These are phyloP conservation scores for Lacerta bilineata DNA, from an alignment of 2,797 vertebrate genomes.

Conservation along the genomic window DNA sequence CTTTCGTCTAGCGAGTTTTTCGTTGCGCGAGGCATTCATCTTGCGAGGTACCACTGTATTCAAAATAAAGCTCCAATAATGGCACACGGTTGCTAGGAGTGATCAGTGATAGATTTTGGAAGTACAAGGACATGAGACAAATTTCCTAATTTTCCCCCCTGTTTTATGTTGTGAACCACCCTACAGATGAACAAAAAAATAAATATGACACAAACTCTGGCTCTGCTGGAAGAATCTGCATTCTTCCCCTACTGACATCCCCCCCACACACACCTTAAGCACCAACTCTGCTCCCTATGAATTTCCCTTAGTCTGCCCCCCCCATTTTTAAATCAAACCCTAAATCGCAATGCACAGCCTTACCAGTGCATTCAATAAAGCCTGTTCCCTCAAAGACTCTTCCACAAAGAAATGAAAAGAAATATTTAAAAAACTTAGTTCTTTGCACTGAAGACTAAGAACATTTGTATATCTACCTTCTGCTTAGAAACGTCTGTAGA, in stretches of 20 bases:
- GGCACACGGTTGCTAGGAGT: not conserved
- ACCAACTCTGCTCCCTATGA: not conserved
- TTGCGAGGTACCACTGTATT: too few relatives aligned
- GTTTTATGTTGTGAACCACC: too few relatives aligned
- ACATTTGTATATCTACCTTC: constrained; percentile 11
- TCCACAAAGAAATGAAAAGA: not conserved
- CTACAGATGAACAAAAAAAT: too few relatives aligned
- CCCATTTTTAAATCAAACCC: not conserved
- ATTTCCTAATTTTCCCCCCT: too few relatives aligned
- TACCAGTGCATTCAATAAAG: not conserved
- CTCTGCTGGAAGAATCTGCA: not conserved
- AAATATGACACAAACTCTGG: not conserved
- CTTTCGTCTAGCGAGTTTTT: too few relatives aligned
- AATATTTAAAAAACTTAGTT: not conserved
- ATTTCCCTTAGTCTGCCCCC: not conserved
- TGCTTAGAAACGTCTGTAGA: constrained; percentile 29
- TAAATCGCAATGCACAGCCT: not conserved
- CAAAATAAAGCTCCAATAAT: constrained; percentile 3
- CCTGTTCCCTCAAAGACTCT: not conserved
- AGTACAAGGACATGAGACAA: not conserved
- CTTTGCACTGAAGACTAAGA: constrained; percentile 45
- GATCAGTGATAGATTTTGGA: not conserved
- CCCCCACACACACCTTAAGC: not conserved
- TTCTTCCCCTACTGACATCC: not conserved
- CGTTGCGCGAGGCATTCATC: too few relatives aligned